phyloP scores from a whole-genome alignment of 2,113 vertebrate species.

The Atractosteus spatula region DNA sequence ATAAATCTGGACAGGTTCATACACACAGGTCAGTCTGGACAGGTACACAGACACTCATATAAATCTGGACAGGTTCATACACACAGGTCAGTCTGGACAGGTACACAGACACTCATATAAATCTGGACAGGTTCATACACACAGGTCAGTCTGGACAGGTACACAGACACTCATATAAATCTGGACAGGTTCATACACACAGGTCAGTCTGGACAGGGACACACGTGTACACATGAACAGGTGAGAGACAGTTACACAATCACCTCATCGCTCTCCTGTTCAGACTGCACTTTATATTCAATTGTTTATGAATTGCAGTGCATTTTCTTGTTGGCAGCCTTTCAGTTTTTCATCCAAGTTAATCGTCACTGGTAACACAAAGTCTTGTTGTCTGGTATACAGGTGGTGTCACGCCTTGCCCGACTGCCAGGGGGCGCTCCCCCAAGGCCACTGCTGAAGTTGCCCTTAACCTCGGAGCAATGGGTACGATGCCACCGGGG shows the following conservation, averaged over 20 bases:
- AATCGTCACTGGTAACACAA: no score
- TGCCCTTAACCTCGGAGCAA: slow-evolving; percentile 54
- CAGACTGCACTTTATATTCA: not conserved
- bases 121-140: no score
- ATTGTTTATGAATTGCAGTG: not conserved
- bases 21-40: no score
- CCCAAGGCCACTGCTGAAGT: slow-evolving; percentile 61
- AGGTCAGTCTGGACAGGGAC: not conserved
- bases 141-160: no score
- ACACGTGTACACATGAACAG: not conserved
- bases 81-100: no score
- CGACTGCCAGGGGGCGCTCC: slow-evolving; percentile 42
- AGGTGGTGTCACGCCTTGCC: slow-evolving; percentile 54
- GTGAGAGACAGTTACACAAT: not conserved
- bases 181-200: no score
- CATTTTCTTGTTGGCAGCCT: not conserved
- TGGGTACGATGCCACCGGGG: slow-evolving; percentile 64
- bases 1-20: no score
- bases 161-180: no score
- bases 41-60: no score
- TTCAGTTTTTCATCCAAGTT: not conserved
- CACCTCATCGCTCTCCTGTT: not conserved
- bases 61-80: no score
- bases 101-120: no score
- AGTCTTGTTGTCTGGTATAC: not conserved